Evolutionary conservation across 2,113 vertebrate species (phyloP), one percentile per base, ranked within the genome.

Genomic region (Rhynchomys soricoides): DNA sequence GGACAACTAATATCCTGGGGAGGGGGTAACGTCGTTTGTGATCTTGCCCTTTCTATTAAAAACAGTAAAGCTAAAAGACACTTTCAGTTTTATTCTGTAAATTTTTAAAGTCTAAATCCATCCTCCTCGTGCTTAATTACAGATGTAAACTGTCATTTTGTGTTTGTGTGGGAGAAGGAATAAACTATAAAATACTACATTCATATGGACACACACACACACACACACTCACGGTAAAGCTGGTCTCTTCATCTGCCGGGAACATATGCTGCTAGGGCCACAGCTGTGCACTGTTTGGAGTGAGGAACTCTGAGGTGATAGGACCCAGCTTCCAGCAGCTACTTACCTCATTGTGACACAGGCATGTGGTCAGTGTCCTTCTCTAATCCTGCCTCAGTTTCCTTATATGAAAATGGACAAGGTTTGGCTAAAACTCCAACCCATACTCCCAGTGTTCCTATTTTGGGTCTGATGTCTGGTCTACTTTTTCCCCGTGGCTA

Each of bases 31-130:
- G 24, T 21, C n/a, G 55, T 70, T 86, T 93, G 40, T 8, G 15
- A 78, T 89, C 82, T 81, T 48, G 1, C 17, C 24, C 48, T 93
- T 85, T 71, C 4, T 82, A 7, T 40, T 43, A 43, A 95, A 55
- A 85, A 78, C 26, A 89, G 45, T 48, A 93, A 89, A 26, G 11
- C 37, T 57, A 3, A 55, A 55, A 90, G 70, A 89, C 91, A 95
- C 17, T 81, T 95, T 55, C 37, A 45, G 48, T 91, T 96, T 86
- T 92, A 77, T 87, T 93, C 93, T 77, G 21, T 59, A 83, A 66
- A 6, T 68, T 64, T 77, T 92, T 87, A 82, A 86, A 94, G 62
- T 96, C 34, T 71, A 82, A 83, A 78, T 57, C 48, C 21, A 75
- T 8, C 16, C 77, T 73, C 34, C 57, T 62, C 6, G 29, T 71